These are phyloP conservation scores for Craniophora ligustri DNA, from an alignment of 2,888 invertebrate genomes.

Conservation along the genomic window DNA sequence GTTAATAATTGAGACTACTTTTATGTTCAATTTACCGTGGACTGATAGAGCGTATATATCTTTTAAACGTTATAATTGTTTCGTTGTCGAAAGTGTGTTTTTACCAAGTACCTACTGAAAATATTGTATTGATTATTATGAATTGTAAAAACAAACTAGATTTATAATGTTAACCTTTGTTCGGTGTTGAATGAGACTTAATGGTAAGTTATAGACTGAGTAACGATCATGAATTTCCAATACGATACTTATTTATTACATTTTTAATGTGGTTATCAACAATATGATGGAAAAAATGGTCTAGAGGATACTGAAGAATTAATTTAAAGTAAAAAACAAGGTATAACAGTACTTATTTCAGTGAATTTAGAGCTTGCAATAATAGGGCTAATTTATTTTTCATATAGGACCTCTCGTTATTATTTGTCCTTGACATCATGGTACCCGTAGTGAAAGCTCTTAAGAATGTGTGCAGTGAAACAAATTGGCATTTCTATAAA, in stretches of 20 bases:
- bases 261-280: conserved; percentile 6
- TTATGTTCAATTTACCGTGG: too few species aligned
- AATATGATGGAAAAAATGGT: not conserved
- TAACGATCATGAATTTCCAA: conserved; percentile 32
- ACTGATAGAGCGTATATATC: too few species aligned
- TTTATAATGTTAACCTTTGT: conserved; percentile 13
- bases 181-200: conserved; percentile 51
- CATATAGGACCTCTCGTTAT: not conserved
- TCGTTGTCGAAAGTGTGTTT: too few species aligned
- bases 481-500: too few species aligned
- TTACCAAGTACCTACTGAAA: too few species aligned
- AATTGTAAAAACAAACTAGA: conserved; percentile 21
- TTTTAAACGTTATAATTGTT: too few species aligned
- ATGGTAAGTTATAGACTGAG: conserved; percentile 49
- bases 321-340: conserved; percentile 19
- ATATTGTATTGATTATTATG: conserved; percentile 3
- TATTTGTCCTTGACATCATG: not conserved
- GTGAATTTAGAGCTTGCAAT: not conserved
- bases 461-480: too few species aligned
- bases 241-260: conserved; percentile 32
- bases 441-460: too few species aligned
- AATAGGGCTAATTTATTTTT: not conserved
- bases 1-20: too few species aligned
- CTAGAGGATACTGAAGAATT: not conserved
- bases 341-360: conserved; percentile 35